These are phyloP conservation scores for Furcula furcula DNA, from an alignment of 2,888 invertebrate species.

Conservation along the genomic window DNA sequence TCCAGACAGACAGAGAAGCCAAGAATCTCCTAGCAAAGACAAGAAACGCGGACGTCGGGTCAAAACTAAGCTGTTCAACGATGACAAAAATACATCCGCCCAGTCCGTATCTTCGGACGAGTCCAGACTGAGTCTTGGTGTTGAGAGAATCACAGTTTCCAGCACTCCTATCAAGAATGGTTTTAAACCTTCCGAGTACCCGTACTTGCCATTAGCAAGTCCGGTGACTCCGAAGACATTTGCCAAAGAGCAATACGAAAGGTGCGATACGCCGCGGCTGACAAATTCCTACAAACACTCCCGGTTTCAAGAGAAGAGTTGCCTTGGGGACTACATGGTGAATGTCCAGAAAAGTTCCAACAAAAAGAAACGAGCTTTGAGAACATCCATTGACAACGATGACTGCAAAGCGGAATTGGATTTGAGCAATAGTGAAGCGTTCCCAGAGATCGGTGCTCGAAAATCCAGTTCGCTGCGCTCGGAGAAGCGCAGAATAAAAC, in stretches of 20 bases:
- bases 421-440: constrained; percentile 63
- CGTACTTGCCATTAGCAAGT: constrained; percentile 44
- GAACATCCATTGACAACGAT: constrained; percentile 54
- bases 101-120: constrained; percentile 64
- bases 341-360: constrained; percentile 53
- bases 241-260: constrained; percentile 46
- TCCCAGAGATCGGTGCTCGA: constrained; percentile 68
- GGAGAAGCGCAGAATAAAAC: constrained; percentile 75
- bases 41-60: constrained; percentile 55
- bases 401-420: constrained; percentile 52
- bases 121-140: constrained; percentile 48
- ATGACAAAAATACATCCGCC: constrained; percentile 46
- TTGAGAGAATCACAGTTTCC: constrained; percentile 53
- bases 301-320: constrained; percentile 60
- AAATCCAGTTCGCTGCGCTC: constrained; percentile 59
- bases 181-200: constrained; percentile 43
- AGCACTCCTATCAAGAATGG: constrained; percentile 70
- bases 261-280: constrained; percentile 65
- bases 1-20: constrained; percentile 46
- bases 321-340: constrained; percentile 62
- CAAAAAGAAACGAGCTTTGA: constrained; percentile 62
- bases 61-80: constrained; percentile 67
- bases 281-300: constrained; percentile 56
- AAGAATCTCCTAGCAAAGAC: constrained; percentile 66
- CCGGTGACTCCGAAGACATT: constrained; percentile 57